Conservation (phyloP, 2,888 invertebrate genomes). For the Sisyra terminalis region DNA sequence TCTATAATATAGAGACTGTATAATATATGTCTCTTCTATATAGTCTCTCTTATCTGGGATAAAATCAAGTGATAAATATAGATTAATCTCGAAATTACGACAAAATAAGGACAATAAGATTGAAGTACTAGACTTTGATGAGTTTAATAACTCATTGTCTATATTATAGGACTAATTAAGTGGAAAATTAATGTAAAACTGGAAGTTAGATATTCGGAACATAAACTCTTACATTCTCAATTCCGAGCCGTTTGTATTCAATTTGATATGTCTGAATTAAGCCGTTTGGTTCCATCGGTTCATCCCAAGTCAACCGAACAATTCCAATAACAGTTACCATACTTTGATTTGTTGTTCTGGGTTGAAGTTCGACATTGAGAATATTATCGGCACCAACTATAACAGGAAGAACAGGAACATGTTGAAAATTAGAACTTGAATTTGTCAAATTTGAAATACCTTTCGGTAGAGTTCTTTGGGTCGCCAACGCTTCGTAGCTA, state of each 20-base stretch:
- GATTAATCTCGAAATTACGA: no score
- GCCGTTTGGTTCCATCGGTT: slow-evolving; percentile 75
- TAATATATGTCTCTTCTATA: no score
- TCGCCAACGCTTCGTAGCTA: slow-evolving; percentile 30
- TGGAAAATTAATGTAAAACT: no score
- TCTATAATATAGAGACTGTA: no score
- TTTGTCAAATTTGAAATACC: slow-evolving; percentile 17
- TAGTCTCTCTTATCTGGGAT: no score
- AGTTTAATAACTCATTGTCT: not conserved
- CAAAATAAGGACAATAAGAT: no score
- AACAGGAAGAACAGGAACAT: not conserved
- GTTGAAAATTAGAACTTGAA: not conserved
- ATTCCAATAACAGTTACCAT: slow-evolving; percentile 29
- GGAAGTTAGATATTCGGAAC: no score
- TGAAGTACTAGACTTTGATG: no score
- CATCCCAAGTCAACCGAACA: slow-evolving; percentile 61
- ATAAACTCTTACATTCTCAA: slow-evolving; percentile 47
- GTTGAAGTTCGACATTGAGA: slow-evolving; percentile 20
- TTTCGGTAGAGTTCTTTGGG: slow-evolving; percentile 30
- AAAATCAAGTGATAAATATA: no score
- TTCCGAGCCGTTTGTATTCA: slow-evolving; percentile 50
- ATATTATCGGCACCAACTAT: slow-evolving; percentile 6
- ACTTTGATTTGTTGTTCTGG: slow-evolving; percentile 22
- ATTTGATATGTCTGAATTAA: slow-evolving; percentile 72
- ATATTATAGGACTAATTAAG: not conserved